Evolutionary conservation across 2,797 vertebrate genomes (phyloP), one percentile per base, ranked within the genome.

Genomic region (Micrastur ruficollis): DNA sequence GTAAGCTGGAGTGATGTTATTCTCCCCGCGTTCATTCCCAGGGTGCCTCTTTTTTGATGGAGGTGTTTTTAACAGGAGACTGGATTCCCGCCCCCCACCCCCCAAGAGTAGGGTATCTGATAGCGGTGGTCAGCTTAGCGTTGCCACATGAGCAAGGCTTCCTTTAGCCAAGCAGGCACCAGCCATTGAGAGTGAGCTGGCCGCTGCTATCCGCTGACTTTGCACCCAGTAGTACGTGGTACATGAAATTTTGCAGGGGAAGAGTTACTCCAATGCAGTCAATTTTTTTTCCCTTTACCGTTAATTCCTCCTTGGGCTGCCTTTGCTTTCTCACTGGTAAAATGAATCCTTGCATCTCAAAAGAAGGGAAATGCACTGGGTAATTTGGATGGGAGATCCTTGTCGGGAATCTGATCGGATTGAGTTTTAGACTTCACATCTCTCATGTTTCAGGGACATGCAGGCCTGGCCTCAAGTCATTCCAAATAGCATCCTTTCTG

Each of bases 341-440:
- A 95, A 92, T 4, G 3, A 78, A 53, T 26, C 36, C 25, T 26
- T 79, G 21, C 38, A 36, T 7, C 26, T 50, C 44, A 29, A 44
- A 58, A 58, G 71, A 55, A 83, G 52, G 29, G 50, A 68, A 59
- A 56, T 21, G 9, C 11, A 3, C 1, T 46, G 26, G 11, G 18
- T 82, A 18, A 44, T 59, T 63, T 31, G 36, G 23, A 14, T 14
- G 22, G 55, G 44, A 29, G 9, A 73, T 18, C 18, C 34, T 68
- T 21, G 5, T 1, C 19, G 19, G 42, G 17, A 52, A 15, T 17
- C 21, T 44, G n/a, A 5, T 42, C 4, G 4, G 21, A 2, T 6
- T 26, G 14, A 50, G 8, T 26, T 76, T 79, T 72, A 31, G 32
- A 5, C 52, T 71, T 78, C 75, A 16, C 11, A 12, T 7, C 14